phyloP scores from a whole-genome alignment of 2,797 vertebrate species.

The Echeneis naucrates region DNA sequence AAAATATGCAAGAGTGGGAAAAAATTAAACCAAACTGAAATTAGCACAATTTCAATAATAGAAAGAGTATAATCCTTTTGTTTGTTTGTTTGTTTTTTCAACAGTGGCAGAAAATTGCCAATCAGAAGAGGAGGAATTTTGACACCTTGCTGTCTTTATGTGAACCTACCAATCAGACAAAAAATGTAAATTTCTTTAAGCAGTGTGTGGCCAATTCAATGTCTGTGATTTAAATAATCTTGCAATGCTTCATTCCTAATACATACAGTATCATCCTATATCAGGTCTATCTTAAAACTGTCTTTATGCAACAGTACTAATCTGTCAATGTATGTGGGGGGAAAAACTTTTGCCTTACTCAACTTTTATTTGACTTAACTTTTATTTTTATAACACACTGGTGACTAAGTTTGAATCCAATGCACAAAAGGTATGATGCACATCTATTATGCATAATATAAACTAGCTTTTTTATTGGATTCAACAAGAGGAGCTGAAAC shows the following conservation, averaged over 20 bases:
- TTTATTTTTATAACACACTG: not conserved
- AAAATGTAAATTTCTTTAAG: not conserved
- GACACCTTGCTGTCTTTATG: slow-evolving; percentile 13
- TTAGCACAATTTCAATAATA: too few relatives aligned
- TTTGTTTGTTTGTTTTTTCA: not conserved
- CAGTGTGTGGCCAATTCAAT: not conserved
- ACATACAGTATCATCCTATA: not conserved
- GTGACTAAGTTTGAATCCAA: not conserved
- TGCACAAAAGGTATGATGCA: too few relatives aligned
- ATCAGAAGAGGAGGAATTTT: slow-evolving; percentile 15
- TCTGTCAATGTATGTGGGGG: too few relatives aligned
- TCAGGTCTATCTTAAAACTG: not conserved
- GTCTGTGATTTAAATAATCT: slow-evolving; percentile 1
- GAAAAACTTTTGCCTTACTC: not conserved
- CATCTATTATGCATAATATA: too few relatives aligned
- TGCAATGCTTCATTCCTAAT: not conserved
- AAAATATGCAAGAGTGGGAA: too few relatives aligned
- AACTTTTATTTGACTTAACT: not conserved
- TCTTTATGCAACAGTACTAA: not conserved
- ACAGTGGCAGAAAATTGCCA: not conserved
- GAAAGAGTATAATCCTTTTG: too few relatives aligned
- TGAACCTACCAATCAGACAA: slow-evolving; percentile 25
- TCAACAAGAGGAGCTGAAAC: not conserved
- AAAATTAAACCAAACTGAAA: not conserved
- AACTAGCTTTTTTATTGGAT: not conserved